Evolutionary conservation across 2,888 invertebrate species (phyloP), one percentile per base, ranked within the genome.

Genomic region (Alcis repandata): DNA sequence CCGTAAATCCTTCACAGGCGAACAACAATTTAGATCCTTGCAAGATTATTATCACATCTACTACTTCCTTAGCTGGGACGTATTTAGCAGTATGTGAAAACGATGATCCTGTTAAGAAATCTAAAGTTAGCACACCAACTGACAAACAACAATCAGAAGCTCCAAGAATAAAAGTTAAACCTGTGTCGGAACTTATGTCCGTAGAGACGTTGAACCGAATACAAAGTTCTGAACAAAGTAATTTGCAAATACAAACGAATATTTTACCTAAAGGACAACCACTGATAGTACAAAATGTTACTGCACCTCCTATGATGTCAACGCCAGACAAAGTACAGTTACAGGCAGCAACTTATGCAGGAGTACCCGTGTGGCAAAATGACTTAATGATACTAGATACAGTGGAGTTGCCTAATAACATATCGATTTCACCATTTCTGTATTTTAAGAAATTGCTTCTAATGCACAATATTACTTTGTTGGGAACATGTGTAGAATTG

Each of bases 161-260:
- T 8, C 89, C 90, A 10, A 82, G 88, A 73, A 91, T 92, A 57
- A 92, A 92, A 83, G 90, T 92, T 0, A 92, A 92, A 72, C 85
- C 90, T 38, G 85, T 77, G 38, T 80, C 88, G 15, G 90, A 92
- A 68, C 78, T 92, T 51, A 88, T 92, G 91, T 79, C 90, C 1
- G 76, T 78, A 56, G 79, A 72, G 64, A 75, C 73, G 51, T 73
- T 85, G 22, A 78, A 74, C 48, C 70, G 62, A 68, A 74, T 67
- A 75, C 67, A 54, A 8, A 41, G 57, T n/a, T 49, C 67, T 68
- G 70, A 41, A 3, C 11, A 59, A 10, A 41, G 57, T n/a, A 46
- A 65, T 68, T 70, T 43, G 3, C 11, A 59, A 10, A 20, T 51
- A 20, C 51, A 36, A 38, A n/a, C n/a, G 9, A 20, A 7, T 1